Evolutionary conservation across 2,888 invertebrate species (phyloP), one percentile per base, ranked within the genome.

Genomic region (Pristionchus arcanus): DNA sequence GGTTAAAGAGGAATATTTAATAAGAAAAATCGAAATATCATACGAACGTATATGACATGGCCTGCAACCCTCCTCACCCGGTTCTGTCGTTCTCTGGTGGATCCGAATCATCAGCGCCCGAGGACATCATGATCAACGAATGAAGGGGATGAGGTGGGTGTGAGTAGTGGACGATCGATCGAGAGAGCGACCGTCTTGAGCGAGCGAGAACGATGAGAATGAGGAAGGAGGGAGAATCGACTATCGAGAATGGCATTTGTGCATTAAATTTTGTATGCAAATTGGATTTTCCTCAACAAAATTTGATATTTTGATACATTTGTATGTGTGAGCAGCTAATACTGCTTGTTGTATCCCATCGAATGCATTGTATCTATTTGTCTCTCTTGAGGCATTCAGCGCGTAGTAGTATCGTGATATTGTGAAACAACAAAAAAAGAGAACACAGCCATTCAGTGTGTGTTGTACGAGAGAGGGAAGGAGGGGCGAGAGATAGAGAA

Each of bases 71-170:
- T 63, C 21, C 63, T 28, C 5, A 74, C 74, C 74, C 34, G 21
- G 37, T 74, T 19, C 74, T 74, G 2, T 68, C 68, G 31, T 74
- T 37, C 74, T 74, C 74, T 37, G 74, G 31, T 68, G 68, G 74
- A 74, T 74, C 74, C 74, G 74, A 37, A 21, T 74, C 34, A 21
- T 74, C 74, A 21, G 74, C 74, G 74, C 74, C 74, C 7, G 74
- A 74, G 37, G 74, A 74, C 37, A 34, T 31, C 74, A 74, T 74
- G 5, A 37, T 74, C 37, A 37, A 11, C 15, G 21, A 34, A 31
- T 9, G 71, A 16, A 34, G 71, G 68, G 34, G 28, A n/a, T 71
- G 34, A 5, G 5, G 74, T 74, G 21, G 42, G 21, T 25, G 74
- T n/a, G 63, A 63, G 63, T 63, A 37, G 11, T 9, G 21, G 74